Evolutionary conservation across 2,113 vertebrate genomes (phyloP), one percentile per base, ranked within the genome.

Genomic region (Garra rufa): DNA sequence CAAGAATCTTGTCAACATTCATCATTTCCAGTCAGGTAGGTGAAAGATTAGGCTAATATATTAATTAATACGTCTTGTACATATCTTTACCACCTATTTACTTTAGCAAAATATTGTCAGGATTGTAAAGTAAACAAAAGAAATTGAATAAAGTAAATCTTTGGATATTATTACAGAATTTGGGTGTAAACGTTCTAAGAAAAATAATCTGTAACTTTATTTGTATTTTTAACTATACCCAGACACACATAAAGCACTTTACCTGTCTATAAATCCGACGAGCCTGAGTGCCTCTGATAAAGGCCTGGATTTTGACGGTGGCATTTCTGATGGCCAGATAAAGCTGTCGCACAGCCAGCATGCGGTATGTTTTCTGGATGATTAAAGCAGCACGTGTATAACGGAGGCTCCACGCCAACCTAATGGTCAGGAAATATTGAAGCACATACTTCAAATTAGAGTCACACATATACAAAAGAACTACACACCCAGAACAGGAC

Each of bases 261-360:
- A 94, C 94, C 93, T 48, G 89, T 44, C 24, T 78, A 89, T 92
- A 89, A n/a, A 41, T 61, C 4, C 65, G 77, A 2, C 91, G 89
- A 10, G 91, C 91, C 84, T 92, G 87, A 1, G 73, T 88, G 43
- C 94, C 94, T 9, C 91, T 91, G 85, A 89, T 67, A n/a, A 92
- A 96, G 46, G 95, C 93, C 86, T 95, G 96, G 87, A 94, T 93
- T 74, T 93, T 94, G 91, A 94, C 0, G 0, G 88, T 82, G 84
- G 95, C 94, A 81, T 76, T 87, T 38, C 81, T 76, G 9, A 88
- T 81, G 57, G 76, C 59, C 28, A 91, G 87, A 88, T 92, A 95
- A 21, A 88, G 59, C 57, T 84, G 88, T 3, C 89, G 85, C 80
- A 94, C 91, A 71, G 87, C 57, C 82, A 91, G 63, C 95, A 95